phyloP scores from a whole-genome alignment of 2,113 vertebrate species.

The Diadophis punctatus region DNA sequence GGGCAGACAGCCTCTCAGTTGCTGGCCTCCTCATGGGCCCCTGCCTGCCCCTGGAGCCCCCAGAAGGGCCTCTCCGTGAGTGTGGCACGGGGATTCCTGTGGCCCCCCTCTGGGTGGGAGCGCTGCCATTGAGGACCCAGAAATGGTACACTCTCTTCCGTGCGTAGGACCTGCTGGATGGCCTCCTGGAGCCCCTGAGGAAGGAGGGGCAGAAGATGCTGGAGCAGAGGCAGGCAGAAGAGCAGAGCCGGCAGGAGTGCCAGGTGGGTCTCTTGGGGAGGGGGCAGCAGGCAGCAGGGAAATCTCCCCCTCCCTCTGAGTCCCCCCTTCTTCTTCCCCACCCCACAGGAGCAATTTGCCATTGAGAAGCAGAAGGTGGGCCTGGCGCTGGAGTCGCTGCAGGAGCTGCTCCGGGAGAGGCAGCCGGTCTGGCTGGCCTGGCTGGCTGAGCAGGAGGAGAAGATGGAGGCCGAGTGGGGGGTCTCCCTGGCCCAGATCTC shows the following conservation, averaged over 20 bases:
- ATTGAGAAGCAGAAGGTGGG: neutral
- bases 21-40: neutral
- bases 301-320: neutral
- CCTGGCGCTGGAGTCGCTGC: neutral
- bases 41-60: too few species aligned
- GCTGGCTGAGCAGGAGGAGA: neutral
- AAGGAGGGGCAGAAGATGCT: neutral
- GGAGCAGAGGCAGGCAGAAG: neutral
- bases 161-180: accelerated
- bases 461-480: neutral
- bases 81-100: accelerated
- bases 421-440: neutral
- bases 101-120: too few species aligned
- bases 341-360: neutral
- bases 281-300: neutral
- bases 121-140: neutral
- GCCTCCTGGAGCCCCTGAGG: neutral
- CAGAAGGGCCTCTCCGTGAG: neutral
- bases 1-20: neutral
- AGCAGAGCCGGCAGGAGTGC: neutral
- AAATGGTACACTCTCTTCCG: neutral
- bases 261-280: neutral
- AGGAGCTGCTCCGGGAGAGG: neutral
- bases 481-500: neutral
- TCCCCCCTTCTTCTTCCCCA: neutral